A percentile compares a stretch with the other conserved stretches of the same genome.
Conservation (phyloP, 2,113 vertebrate genomes). For the Pyrgilauda ruficollis region DNA sequence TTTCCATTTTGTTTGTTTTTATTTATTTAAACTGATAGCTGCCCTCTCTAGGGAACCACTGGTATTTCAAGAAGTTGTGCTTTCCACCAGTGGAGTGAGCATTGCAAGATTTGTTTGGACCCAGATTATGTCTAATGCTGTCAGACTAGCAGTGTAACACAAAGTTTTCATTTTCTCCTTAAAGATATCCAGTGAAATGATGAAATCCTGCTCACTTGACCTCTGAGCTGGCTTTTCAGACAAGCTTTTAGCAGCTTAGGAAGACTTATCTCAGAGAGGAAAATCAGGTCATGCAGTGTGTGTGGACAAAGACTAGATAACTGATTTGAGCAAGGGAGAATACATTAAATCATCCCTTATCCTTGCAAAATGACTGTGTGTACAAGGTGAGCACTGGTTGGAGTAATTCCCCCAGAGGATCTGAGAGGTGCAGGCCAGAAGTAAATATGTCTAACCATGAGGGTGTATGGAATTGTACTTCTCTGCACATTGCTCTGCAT, state of each 20-base stretch:
- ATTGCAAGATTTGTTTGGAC: neutral
- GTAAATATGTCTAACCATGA: neutral
- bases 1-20: neutral
- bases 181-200: slow-evolving; percentile 20
- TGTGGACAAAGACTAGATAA: slow-evolving; percentile 28
- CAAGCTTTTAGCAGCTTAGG: slow-evolving; percentile 54
- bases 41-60: neutral
- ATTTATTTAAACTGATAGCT: neutral
- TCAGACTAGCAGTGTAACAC: neutral
- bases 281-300: slow-evolving; percentile 31
- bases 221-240: slow-evolving; percentile 54
- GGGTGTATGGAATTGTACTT: slow-evolving; percentile 8
- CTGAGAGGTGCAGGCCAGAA: slow-evolving; percentile 44
- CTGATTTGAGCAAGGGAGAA: slow-evolving; percentile 9
- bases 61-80: neutral
- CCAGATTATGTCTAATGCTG: neutral
- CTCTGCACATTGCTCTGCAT: neutral
- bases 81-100: neutral
- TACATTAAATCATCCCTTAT: slow-evolving; percentile 42
- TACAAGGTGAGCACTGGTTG: slow-evolving; percentile 13
- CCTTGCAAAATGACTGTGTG: slow-evolving; percentile 5
- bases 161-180: slow-evolving; percentile 28
- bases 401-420: slow-evolving; percentile 41
- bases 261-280: slow-evolving; percentile 15
- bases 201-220: slow-evolving; percentile 41